phyloP scores from a whole-genome alignment of 2,888 invertebrate genomes.

The Lacanobia oleracea region DNA sequence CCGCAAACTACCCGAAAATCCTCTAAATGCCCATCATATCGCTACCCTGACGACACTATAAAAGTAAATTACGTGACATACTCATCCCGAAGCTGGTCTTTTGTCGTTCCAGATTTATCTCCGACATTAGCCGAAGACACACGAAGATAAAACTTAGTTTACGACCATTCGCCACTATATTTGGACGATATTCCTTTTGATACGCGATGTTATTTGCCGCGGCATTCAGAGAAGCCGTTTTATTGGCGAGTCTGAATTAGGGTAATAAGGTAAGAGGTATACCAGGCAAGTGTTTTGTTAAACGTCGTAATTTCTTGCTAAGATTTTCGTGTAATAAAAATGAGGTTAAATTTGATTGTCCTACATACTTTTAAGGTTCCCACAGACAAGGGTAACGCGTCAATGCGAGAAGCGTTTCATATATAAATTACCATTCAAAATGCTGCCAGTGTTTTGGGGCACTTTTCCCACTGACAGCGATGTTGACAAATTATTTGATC shows the following conservation, averaged over 20 bases:
- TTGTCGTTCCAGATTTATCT: constrained; percentile 69
- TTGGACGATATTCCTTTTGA: constrained; percentile 65
- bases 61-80: constrained; percentile 69
- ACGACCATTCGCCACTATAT: constrained; percentile 67
- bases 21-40: constrained; percentile 65
- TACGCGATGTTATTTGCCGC: constrained; percentile 64
- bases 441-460: too few species aligned
- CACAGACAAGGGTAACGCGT: too few species aligned
- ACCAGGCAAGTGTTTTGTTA: constrained; percentile 33
- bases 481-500: too few species aligned
- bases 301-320: constrained; percentile 19
- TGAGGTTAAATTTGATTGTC: constrained; percentile 2
- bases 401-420: background rate
- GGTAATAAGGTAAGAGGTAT: constrained; percentile 57
- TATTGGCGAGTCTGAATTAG: constrained; percentile 56
- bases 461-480: too few species aligned
- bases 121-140: constrained; percentile 67
- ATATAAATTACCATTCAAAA: too few species aligned
- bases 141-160: constrained; percentile 68
- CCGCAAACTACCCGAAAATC: constrained; percentile 61
- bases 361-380: background rate
- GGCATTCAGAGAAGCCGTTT: constrained; percentile 57
- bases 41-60: constrained; percentile 63
- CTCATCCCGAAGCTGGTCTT: constrained; percentile 65
- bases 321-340: constrained; percentile 28